Evolutionary conservation across 2,888 invertebrate species (phyloP).

Genomic region (Macrosoma leucophasiata): DNA sequence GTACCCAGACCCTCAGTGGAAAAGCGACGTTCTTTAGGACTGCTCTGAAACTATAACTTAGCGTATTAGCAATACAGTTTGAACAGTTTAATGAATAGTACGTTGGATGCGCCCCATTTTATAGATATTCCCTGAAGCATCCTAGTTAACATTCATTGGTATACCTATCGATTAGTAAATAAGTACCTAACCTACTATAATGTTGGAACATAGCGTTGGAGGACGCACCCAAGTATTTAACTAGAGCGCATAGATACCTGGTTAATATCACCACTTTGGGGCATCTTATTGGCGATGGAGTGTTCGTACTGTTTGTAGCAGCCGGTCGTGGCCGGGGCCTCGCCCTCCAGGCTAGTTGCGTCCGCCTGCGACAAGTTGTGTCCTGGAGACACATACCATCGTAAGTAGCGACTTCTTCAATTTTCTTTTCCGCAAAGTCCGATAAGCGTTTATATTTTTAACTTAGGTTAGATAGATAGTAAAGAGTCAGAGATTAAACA

Average conservation of each 20-base stretch:
- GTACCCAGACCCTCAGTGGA: constrained; percentile 61
- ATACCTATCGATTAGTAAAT: too few species aligned
- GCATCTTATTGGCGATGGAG: constrained; percentile 62
- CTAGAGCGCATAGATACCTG: constrained; percentile 51
- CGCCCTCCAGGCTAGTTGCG: constrained; percentile 88
- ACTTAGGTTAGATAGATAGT: constrained; percentile 22
- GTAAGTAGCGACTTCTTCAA: constrained; percentile 63
- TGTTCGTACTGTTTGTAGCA: constrained; percentile 89
- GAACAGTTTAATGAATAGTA: constrained; percentile 3
- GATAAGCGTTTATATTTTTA: constrained; percentile 32
- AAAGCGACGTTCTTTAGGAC: constrained; percentile 68
- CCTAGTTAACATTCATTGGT: too few species aligned
- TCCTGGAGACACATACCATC: constrained; percentile 80
- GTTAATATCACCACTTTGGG: constrained; percentile 50
- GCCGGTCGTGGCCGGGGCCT: constrained; percentile 83
- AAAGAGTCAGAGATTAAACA: constrained; percentile 29
- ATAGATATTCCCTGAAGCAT: too few species aligned
- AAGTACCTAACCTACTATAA: too few species aligned
- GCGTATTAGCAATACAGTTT: constrained; percentile 43
- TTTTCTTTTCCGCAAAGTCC: constrained; percentile 35
- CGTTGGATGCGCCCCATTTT: constrained; percentile 16
- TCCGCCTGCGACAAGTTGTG: constrained; percentile 94
- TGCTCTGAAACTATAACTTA: constrained; percentile 68
- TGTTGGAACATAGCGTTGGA: constrained; percentile 8
- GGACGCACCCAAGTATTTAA: constrained; percentile 40